Evolutionary conservation across 1,140 invertebrate genomes (phyloP).

Genomic region (Babylonia areolata): DNA sequence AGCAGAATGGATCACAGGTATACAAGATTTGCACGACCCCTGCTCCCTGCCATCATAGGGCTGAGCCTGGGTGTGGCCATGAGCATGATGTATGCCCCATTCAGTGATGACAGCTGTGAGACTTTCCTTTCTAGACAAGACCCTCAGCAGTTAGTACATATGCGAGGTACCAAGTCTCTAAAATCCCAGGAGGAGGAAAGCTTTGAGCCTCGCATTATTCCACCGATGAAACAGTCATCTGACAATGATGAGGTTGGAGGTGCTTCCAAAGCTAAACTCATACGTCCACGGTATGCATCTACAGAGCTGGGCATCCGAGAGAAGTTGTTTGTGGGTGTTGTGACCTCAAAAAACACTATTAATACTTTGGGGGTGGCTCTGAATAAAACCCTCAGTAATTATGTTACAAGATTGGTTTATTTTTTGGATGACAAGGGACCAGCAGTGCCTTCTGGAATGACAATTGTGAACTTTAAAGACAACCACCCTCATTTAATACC

Average conservation of each 20-base stretch:
- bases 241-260: slow-evolving; percentile 4
- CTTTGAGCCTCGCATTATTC: slow-evolving; percentile 45
- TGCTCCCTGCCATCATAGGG: slow-evolving; percentile 63
- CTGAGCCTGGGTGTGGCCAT: slow-evolving; percentile 68
- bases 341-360: slow-evolving; percentile 85
- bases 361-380: slow-evolving; percentile 84
- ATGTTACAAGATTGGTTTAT: slow-evolving; percentile 87
- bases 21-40: slow-evolving; percentile 39
- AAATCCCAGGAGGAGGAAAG: slow-evolving; percentile 41
- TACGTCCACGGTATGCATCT: slow-evolving; percentile 91
- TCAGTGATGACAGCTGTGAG: slow-evolving; percentile 70
- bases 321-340: slow-evolving; percentile 90
- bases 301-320: slow-evolving; percentile 93
- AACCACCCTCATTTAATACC: slow-evolving; percentile 70
- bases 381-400: slow-evolving; percentile 87
- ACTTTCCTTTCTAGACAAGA: slow-evolving; percentile 48
- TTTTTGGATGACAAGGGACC: slow-evolving; percentile 84
- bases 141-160: slow-evolving; percentile 53
- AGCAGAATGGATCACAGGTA: slow-evolving; percentile 29
- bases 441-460: slow-evolving; percentile 56
- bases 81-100: slow-evolving; percentile 69
- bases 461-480: slow-evolving; percentile 73
- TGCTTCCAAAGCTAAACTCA: slow-evolving; percentile 59
- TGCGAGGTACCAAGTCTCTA: slow-evolving; percentile 55
- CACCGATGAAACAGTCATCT: slow-evolving; percentile 36